Percentiles rank a stretch among this genome's conserved stretches.
These are phyloP conservation scores for Gallirallus australis DNA, from an alignment of 2,797 vertebrate genomes.

Conservation along the genomic window DNA sequence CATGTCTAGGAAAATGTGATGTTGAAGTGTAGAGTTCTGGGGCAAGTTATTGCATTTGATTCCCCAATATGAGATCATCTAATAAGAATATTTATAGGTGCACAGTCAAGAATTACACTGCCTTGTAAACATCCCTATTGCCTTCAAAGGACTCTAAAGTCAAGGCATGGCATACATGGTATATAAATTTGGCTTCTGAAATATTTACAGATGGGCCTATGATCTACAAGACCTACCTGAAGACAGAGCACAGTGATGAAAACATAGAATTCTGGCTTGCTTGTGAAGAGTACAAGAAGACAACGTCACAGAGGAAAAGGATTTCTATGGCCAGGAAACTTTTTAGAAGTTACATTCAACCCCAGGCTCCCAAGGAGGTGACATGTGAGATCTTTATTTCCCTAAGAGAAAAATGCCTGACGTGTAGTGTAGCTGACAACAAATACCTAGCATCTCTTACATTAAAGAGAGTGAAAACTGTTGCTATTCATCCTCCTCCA, in stretches of 20 bases:
- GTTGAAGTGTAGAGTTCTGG: rapidly evolving
- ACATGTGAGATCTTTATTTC: not conserved
- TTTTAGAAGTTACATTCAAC: constrained; percentile 86
- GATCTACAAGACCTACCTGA: constrained; percentile 87
- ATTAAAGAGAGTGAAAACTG: not conserved
- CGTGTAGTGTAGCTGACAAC: not conserved
- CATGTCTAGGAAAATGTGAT: not conserved
- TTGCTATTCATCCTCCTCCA: not conserved
- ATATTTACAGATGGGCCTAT: constrained; percentile 82
- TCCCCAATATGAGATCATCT: not conserved
- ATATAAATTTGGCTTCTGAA: constrained; percentile 3
- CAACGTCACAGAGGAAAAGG: constrained; percentile 82
- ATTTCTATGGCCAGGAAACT: constrained; percentile 86
- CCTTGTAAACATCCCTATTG: not conserved
- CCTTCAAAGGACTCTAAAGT: not conserved
- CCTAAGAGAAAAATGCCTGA: not conserved
- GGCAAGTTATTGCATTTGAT: not conserved
- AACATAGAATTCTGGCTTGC: constrained; percentile 92
- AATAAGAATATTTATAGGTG: not conserved
- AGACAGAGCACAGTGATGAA: constrained; percentile 89
- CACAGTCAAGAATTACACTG: not conserved
- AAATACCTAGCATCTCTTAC: not conserved
- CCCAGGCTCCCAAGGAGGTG: constrained; percentile 89
- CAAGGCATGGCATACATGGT: not conserved
- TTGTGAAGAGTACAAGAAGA: constrained; percentile 90